A percentile compares a stretch with the other conserved stretches of the same genome.
phyloP scores from a whole-genome alignment of 2,888 invertebrate genomes.

The Autographa gamma region DNA sequence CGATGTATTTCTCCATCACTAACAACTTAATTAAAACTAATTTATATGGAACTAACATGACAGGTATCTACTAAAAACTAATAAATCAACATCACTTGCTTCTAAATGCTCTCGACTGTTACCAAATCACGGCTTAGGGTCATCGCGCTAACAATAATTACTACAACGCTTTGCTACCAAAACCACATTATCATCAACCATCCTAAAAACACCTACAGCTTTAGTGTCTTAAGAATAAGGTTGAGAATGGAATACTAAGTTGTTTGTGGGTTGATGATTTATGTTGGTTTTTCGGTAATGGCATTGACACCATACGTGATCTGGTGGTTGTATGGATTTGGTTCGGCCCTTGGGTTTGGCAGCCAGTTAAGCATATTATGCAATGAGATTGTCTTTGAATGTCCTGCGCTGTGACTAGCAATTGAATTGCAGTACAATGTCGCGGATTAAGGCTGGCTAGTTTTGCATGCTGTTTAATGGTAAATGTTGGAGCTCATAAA shows the following conservation, averaged over 20 bases:
- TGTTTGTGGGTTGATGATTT: background rate
- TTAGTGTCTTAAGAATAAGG: conserved; percentile 21
- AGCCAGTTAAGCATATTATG: conserved; percentile 20
- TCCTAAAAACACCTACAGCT: background rate
- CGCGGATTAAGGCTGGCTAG: background rate
- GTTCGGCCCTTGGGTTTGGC: conserved; percentile 25
- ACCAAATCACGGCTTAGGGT: conserved; percentile 64
- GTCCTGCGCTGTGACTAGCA: background rate
- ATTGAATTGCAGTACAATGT: conserved; percentile 1
- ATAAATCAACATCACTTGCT: conserved; percentile 31
- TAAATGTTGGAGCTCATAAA: too few relatives aligned
- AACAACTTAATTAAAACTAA: background rate
- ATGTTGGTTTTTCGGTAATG: conserved; percentile 52
- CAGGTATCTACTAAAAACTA: background rate
- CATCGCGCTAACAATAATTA: conserved; percentile 69
- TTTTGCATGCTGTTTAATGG: too few relatives aligned
- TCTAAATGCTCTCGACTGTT: conserved; percentile 53
- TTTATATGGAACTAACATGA: background rate
- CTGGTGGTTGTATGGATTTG: conserved; percentile 34
- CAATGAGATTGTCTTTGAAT: conserved; percentile 27
- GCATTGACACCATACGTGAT: conserved; percentile 75
- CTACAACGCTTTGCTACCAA: conserved; percentile 63
- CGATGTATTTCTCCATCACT: background rate
- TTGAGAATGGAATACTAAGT: conserved; percentile 28
- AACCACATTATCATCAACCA: conserved; percentile 28